Evolutionary conservation across 2,113 vertebrate species (phyloP).

Genomic region (Tympanuchus pallidicinctus): DNA sequence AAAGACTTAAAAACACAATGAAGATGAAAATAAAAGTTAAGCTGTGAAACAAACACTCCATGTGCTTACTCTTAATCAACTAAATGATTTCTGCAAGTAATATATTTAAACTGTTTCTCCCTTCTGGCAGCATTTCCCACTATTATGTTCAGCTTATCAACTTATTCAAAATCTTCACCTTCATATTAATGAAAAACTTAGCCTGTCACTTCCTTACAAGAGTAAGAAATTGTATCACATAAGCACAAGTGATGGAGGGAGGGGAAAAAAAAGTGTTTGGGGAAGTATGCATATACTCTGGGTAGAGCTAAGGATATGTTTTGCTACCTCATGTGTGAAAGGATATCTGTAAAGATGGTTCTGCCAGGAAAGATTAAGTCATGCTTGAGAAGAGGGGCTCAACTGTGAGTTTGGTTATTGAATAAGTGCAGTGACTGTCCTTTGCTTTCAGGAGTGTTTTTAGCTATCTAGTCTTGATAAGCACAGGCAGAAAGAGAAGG

Average conservation of each 20-base stretch:
- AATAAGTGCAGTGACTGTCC: neutral
- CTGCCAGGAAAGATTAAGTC: slow-evolving; percentile 38
- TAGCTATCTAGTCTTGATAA: neutral
- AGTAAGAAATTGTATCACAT: neutral
- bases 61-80: neutral
- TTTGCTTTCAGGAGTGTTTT: neutral
- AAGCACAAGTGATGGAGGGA: fast-evolving
- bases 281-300: neutral
- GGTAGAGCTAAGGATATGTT: neutral
- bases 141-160: neutral
- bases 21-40: neutral
- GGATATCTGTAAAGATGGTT: slow-evolving; percentile 12
- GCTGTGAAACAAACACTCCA: neutral
- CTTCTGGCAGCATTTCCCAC: neutral
- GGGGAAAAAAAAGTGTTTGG: neutral
- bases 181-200: neutral
- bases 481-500: neutral
- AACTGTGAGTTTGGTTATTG: neutral
- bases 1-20: neutral
- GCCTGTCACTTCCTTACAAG: neutral
- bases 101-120: neutral
- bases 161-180: neutral
- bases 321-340: slow-evolving; percentile 23
- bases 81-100: neutral
- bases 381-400: neutral